These are phyloP conservation scores for Ictalurus punctatus DNA, from an alignment of 2,113 vertebrate genomes.

Conservation along the genomic window DNA sequence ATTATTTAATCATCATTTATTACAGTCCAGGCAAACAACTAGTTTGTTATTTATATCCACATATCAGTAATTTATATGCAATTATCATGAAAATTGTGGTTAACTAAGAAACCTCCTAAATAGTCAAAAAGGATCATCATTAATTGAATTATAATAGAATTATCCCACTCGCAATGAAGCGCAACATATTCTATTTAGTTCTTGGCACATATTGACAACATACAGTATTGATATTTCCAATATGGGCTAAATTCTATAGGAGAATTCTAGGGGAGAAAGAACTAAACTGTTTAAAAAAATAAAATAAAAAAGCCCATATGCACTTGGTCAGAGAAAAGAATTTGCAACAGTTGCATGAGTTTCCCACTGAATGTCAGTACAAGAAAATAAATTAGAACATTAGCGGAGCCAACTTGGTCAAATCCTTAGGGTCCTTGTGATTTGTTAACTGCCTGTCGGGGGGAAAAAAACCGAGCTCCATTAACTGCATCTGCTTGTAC, in stretches of 20 bases:
- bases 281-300: not conserved
- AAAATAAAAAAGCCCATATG: not conserved
- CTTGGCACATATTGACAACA: not conserved
- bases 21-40: not conserved
- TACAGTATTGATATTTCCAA: not conserved
- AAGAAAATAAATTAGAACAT: conserved; percentile 22
- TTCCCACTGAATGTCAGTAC: not conserved
- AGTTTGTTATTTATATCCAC: not conserved
- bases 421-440: conserved; percentile 38
- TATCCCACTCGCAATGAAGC: not conserved
- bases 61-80: conserved; percentile 4
- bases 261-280: not conserved
- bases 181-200: not conserved
- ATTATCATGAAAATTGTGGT: not conserved
- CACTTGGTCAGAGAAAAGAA: not conserved
- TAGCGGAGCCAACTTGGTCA: not conserved
- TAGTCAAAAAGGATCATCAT: too few relatives aligned
- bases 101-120: not conserved
- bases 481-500: not conserved
- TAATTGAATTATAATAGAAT: not conserved
- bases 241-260: not conserved
- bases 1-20: conserved; percentile 7
- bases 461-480: not conserved
- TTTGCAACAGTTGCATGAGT: not conserved
- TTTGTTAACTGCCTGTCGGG: conserved; percentile 52